Conservation (phyloP, 2,797 vertebrate species). For the Protonibea diacanthus region DNA sequence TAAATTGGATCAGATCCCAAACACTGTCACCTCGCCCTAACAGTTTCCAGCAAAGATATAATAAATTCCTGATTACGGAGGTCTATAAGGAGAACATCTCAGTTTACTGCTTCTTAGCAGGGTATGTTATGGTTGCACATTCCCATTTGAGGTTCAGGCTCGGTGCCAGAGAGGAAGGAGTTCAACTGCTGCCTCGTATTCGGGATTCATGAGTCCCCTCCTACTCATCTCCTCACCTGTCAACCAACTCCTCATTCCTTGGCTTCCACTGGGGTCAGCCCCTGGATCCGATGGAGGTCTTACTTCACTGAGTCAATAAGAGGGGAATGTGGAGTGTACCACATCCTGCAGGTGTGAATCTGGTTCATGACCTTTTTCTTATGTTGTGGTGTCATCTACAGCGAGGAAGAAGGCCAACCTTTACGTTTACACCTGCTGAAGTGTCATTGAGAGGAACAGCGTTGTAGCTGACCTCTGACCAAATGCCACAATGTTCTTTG, state of each 20-base stretch:
- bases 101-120: constrained; percentile 45
- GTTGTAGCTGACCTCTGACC: constrained; percentile 12
- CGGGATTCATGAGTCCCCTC: constrained; percentile 36
- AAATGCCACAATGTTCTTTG: neutral
- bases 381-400: constrained; percentile 9
- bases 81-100: constrained; percentile 55
- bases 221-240: constrained; percentile 62
- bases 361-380: constrained; percentile 36
- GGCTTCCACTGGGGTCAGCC: constrained; percentile 68
- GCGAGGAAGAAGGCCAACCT: constrained; percentile 1
- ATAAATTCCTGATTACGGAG: constrained; percentile 31
- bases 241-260: constrained; percentile 64
- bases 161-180: constrained; percentile 39
- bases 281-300: constrained; percentile 56
- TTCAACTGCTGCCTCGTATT: constrained; percentile 20
- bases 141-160: constrained; percentile 51
- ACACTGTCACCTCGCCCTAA: constrained; percentile 1
- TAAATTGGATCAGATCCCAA: constrained; percentile 9
- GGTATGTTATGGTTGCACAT: constrained; percentile 64
- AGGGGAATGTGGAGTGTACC: neutral
- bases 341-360: constrained; percentile 38
- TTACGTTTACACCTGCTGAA: constrained; percentile 30
- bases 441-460: neutral
- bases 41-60: constrained; percentile 38
- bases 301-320: constrained; percentile 48